Evolutionary conservation across 1,140 invertebrate species (phyloP).

Genomic region (Heliconius hewitsoni): DNA sequence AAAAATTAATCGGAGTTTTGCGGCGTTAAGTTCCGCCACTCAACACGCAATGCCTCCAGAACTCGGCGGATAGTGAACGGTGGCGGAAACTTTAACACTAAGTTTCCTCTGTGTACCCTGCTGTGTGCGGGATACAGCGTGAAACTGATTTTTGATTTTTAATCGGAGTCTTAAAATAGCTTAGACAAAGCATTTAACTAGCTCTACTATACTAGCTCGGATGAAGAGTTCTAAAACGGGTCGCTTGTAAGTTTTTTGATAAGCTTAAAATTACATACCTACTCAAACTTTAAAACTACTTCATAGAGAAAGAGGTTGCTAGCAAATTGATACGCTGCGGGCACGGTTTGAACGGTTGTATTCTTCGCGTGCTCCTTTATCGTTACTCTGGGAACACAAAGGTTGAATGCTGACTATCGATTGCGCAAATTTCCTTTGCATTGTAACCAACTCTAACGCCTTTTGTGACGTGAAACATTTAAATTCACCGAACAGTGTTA

Average conservation of each 20-base stretch:
- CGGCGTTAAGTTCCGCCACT: too few species aligned
- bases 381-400: slow-evolving; percentile 28
- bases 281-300: slow-evolving; percentile 19
- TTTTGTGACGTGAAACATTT: slow-evolving; percentile 29
- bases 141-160: too few species aligned
- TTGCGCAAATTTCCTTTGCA: slow-evolving; percentile 27
- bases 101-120: too few species aligned
- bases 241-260: background rate
- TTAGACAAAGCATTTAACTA: too few species aligned
- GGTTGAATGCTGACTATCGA: slow-evolving; percentile 33
- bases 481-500: slow-evolving; percentile 22
- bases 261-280: slow-evolving; percentile 14
- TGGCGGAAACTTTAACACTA: too few species aligned
- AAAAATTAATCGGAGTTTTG: too few species aligned
- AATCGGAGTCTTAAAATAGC: too few species aligned
- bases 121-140: too few species aligned
- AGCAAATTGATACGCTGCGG: slow-evolving; percentile 19
- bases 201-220: too few species aligned
- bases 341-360: slow-evolving; percentile 27
- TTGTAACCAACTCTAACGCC: slow-evolving; percentile 2
- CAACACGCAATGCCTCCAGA: too few species aligned
- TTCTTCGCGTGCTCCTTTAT: slow-evolving; percentile 29
- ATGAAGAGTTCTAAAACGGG: too few species aligned
- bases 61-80: too few species aligned
- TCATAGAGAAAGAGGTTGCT: slow-evolving; percentile 15